Base-by-base conservation (phyloP, 92 coral and sea anemone genomes). In the Epizoanthus fatuus region DNA sequence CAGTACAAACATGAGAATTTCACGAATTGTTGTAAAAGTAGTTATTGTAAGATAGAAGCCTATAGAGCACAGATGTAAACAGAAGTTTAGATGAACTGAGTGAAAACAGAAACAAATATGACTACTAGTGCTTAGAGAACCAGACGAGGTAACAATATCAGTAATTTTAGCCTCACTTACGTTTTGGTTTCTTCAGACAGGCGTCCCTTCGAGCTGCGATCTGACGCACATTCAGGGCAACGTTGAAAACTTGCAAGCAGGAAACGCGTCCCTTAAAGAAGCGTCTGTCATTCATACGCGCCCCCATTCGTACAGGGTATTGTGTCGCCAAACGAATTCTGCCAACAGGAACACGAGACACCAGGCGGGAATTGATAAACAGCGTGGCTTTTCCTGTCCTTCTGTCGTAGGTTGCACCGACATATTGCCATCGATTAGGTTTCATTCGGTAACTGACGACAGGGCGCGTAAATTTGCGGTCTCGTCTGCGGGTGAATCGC, bases 401-500 rank as follows among this genome's bases (percentile, higher is more conserved):
- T 53, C 87, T 81, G 70, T 94, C 90, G 65, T 96, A 96, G 0
- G 99, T 80, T 12, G 95, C 80, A 70, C 98, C 98, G 63, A 96
- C 77, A 71, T 81, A 86, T 65, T 93, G 95, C 99, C 99, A 96
- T 80, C 79, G 92, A 85, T 93, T 86, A 2, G 80, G 85, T 75
- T 69, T 68, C 29, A 94, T 75, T 4, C 13, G 9, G 13, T 60
- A 39, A 11, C 89, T 87, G 7, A 16, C 72, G 13, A 92, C 52
- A 22, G 77, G 53, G 2, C 72, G 69, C 1, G 93, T 84, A 51
- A 17, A 85, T 62, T 63, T 86, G 42, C 95, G 85, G 17, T 86
- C 84, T 55, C 42, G 62, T 83, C 98, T 88, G 29, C 81, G 79
- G 49, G 87, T 86, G 88, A 92, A 89, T 39, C 92, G 79, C 38